A percentile compares a stretch with the other conserved stretches of the same genome.
These are phyloP conservation scores for Strigamia transsilvanica DNA, from an alignment of 2,888 invertebrate species.

Conservation along the genomic window DNA sequence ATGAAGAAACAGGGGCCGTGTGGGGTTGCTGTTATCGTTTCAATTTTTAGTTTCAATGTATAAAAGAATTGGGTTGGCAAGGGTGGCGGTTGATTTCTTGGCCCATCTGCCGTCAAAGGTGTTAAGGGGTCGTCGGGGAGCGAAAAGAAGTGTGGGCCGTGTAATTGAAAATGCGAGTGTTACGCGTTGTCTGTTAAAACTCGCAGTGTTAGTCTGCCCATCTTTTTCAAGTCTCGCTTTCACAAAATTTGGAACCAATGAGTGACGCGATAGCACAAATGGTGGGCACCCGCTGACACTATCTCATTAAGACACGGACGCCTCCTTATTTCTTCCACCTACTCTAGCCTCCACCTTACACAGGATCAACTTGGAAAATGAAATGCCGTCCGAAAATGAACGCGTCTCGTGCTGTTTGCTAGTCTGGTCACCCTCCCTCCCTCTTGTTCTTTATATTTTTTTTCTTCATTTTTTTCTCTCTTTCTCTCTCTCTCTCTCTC, in stretches of 20 bases:
- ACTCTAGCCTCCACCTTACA: conserved; percentile 15
- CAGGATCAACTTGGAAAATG: conserved; percentile 21
- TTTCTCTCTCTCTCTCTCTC: conserved; percentile 46
- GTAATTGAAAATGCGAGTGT: conserved; percentile 26
- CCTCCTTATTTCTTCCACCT: conserved; percentile 30
- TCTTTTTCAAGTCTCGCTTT: conserved; percentile 20
- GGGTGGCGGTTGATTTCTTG: conserved; percentile 17
- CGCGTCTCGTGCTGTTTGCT: conserved; percentile 30
- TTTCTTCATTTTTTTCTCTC: conserved; percentile 51
- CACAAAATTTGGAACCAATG: conserved; percentile 20
- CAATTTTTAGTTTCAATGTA: conserved; percentile 21
- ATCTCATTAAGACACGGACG: conserved; percentile 30
- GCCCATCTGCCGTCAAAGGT: conserved; percentile 30
- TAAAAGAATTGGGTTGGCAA: background rate
- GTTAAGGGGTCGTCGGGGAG: conserved; percentile 26
- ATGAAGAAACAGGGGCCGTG: background rate
- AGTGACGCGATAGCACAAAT: conserved; percentile 16
- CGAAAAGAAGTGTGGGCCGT: background rate
- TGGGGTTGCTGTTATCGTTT: conserved; percentile 23
- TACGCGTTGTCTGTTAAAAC: conserved; percentile 16
- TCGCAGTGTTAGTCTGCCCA: conserved; percentile 3
- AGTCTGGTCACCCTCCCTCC: conserved; percentile 30
- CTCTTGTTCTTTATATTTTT: background rate
- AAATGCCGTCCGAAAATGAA: conserved; percentile 26
- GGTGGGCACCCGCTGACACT: conserved; percentile 26